Evolutionary conservation across 2,797 vertebrate genomes (phyloP), one percentile per base, ranked within the genome.

Genomic region (Myotis findleyi): DNA sequence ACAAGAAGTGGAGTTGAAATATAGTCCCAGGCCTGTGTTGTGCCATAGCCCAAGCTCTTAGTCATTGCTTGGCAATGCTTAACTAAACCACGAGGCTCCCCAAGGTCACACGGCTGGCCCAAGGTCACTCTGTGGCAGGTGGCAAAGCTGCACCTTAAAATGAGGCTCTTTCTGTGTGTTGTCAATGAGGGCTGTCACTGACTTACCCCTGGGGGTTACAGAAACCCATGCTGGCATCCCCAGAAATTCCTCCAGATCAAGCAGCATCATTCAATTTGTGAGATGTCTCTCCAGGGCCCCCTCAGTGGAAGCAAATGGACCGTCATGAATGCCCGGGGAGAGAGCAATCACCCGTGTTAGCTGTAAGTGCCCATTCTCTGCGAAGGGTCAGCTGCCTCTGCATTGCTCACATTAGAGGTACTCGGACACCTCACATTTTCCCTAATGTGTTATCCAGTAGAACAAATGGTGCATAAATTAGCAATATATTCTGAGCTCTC

Each of bases 381-480:
- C 49, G 33, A 87, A 94, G 95, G 95, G 96, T 96, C 96, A 97
- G 84, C 12, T 55, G 91, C 82, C 91, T 95, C 92, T 79, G 62
- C 53, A 57, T 59, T 69, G 51, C 53, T 87, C 71, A 68, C 93
- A 94, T 93, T 49, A 89, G 66, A 96, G 80, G 80, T 77, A 38
- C 27, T 62, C 21, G 72, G 94, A 16, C 33, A 89, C 77, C 89
- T 95, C 75, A 36, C 25, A 71, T 79, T 89, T 89, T 64, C 95
- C 93, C 91, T 91, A 87, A 82, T 87, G 87, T 38, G 25, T 95
- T 94, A 64, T 87, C 83, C 11, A 8, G 72, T 11, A 47, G 71
- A 89, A 87, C 68, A 96, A 95, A 85, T 89, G 96, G 83, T 41
- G 49, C 94, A 95, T 95, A 96, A 95, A 96, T 96, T 89, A 96